Evolutionary conservation across 2,113 vertebrate species (phyloP).

Genomic region (Erythrolamprus reginae): DNA sequence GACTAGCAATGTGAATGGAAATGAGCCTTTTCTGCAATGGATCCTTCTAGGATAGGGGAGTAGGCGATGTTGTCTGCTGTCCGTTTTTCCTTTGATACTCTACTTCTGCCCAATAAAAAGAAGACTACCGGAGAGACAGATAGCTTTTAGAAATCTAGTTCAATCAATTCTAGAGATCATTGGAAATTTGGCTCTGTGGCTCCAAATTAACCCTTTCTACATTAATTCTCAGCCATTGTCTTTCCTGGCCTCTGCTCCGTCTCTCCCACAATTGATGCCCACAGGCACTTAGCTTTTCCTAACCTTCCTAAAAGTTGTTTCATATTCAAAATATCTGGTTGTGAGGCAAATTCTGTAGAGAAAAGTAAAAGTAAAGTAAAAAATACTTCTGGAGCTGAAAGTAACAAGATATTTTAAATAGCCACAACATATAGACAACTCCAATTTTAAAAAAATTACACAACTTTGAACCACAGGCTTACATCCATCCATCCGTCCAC

Average conservation of each 20-base stretch:
- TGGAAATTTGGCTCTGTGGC: neutral
- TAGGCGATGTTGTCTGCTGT: neutral
- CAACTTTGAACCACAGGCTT: neutral
- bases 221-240: neutral
- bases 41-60: neutral
- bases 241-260: too few species aligned
- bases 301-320: neutral
- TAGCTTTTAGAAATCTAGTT: neutral
- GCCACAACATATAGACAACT: neutral
- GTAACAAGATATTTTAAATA: neutral
- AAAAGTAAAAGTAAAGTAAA: too few species aligned
- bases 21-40: neutral
- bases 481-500: neutral
- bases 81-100: neutral
- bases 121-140: neutral
- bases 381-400: neutral
- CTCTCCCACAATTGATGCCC: neutral
- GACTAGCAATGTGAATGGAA: neutral
- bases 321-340: neutral
- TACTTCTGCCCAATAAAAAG: neutral
- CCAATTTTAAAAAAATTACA: neutral
- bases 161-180: neutral
- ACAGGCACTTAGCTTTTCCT: neutral
- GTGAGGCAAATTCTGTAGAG: neutral
- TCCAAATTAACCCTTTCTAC: neutral